phyloP scores from a whole-genome alignment of 1,140 invertebrate genomes.

The Drosophila albomicans region DNA sequence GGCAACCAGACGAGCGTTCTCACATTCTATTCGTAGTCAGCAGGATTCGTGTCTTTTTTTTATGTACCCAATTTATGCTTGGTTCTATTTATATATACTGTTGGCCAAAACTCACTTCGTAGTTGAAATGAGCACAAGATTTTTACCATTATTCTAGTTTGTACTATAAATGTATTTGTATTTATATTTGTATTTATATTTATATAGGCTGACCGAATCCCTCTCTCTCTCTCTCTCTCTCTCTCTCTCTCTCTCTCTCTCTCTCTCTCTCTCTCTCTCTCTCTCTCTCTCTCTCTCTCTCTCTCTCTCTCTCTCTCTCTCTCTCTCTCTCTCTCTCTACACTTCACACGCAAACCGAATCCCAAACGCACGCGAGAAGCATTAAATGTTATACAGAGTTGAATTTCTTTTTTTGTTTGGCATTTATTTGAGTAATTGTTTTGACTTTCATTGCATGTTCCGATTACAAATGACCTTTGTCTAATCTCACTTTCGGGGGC shows the following conservation, averaged over 20 bases:
- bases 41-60: conserved; percentile 17
- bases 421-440: conserved; percentile 28
- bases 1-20: conserved; percentile 98
- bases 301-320: background rate
- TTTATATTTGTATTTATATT: conserved; percentile 58
- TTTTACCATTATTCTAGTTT: conserved; percentile 68
- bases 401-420: conserved; percentile 30
- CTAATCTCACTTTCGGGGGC: conserved; percentile 7
- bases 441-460: conserved; percentile 31
- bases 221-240: no score
- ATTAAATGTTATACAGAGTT: conserved; percentile 43
- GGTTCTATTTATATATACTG: conserved; percentile 15
- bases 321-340: conserved; percentile 20
- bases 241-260: conserved; percentile 6
- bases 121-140: conserved; percentile 44
- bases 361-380: conserved; percentile 32
- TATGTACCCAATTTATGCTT: conserved; percentile 40
- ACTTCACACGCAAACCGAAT: conserved; percentile 42
- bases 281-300: no score
- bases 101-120: conserved; percentile 47
- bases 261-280: conserved; percentile 9
- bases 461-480: conserved; percentile 34
- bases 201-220: conserved; percentile 39
- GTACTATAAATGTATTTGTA: conserved; percentile 74
- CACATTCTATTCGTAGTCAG: conserved; percentile 97